phyloP scores from a whole-genome alignment of 30 jellyfish, hydroid and myxozoan species.

The Phacellophora camtschatica region DNA sequence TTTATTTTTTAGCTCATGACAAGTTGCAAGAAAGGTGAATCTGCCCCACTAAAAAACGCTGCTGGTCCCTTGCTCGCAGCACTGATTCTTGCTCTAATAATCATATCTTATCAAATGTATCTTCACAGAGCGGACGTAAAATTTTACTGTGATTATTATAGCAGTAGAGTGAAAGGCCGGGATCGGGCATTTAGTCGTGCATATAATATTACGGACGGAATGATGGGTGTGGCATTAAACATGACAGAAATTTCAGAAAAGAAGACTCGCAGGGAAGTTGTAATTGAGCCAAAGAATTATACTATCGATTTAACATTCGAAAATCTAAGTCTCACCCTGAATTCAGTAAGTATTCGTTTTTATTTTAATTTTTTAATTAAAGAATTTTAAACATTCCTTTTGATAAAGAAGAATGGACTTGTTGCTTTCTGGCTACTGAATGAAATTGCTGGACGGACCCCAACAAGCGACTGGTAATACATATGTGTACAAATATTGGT shows the following conservation, averaged over 20 bases:
- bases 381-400: not conserved
- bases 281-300: conserved; percentile 29
- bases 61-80: conserved; percentile 75
- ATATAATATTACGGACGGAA: conserved; percentile 36
- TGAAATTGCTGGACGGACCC: too few relatives aligned
- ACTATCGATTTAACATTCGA: conserved; percentile 47
- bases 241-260: not conserved
- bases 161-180: not conserved
- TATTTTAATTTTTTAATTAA: too few relatives aligned
- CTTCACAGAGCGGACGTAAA: conserved; percentile 16
- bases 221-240: conserved; percentile 17
- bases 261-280: not conserved
- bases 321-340: conserved; percentile 34
- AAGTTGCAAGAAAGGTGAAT: conserved; percentile 54
- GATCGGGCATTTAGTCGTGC: conserved; percentile 28
- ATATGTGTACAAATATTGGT: too few relatives aligned
- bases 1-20: conserved; percentile 39
- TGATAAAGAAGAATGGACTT: too few relatives aligned
- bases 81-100: conserved; percentile 2
- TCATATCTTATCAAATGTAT: conserved; percentile 31
- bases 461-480: too few relatives aligned
- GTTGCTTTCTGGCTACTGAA: too few relatives aligned
- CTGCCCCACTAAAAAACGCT: conserved; percentile 66
- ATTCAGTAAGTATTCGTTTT: conserved; percentile 34
- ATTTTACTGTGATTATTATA: conserved; percentile 1